Evolutionary conservation across 92 coral and sea anemone species (phyloP), one percentile per base, ranked within the genome.

Genomic region (Pocillopora meandrina): DNA sequence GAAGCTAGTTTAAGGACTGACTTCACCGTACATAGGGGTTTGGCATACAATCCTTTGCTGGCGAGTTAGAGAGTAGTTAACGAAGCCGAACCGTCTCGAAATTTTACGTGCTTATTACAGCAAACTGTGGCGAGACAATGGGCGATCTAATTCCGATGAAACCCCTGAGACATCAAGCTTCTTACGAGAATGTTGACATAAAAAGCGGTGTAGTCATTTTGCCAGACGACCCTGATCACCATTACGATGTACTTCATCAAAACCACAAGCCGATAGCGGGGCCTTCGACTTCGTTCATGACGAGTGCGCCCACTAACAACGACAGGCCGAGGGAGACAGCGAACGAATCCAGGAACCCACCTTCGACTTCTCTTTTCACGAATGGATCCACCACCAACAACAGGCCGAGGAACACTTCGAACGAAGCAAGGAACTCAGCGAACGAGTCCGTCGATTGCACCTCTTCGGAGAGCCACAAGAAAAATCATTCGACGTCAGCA

Each of bases 141-240:
- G 64, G 71, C n/a, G 87, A 72, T 62, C 71, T 59, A 56, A 72
- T 49, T 60, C 91, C 92, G 1, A 72, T 71, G 21, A 77, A 83
- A 65, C 83, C 85, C n/a, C 81, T 74, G 59, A 76, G 84, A 21
- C 88, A 80, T 10, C 93, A 90, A 18, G 75, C 88, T 9, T 88
- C 93, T n/a, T 89, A 92, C 57, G 94, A 93, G 74, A 91, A 93
- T 61, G 82, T 91, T 86, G 86, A 81, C 56, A 87, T 42, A 42
- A 42, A 42, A 42, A 42, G 52, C 88, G 3, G 74, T 35, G 15
- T 5, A 10, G 79, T 61, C 23, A 60, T 66, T 34, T 89, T 84
- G 33, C 20, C 64, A 11, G 93, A 87, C 23, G 89, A 81, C 61
- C 55, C 67, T 1, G n/a, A 75, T 20, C 97, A 93, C 61, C 93